Conservation (phyloP, 2,888 invertebrate genomes). For the Heliconius sara region DNA sequence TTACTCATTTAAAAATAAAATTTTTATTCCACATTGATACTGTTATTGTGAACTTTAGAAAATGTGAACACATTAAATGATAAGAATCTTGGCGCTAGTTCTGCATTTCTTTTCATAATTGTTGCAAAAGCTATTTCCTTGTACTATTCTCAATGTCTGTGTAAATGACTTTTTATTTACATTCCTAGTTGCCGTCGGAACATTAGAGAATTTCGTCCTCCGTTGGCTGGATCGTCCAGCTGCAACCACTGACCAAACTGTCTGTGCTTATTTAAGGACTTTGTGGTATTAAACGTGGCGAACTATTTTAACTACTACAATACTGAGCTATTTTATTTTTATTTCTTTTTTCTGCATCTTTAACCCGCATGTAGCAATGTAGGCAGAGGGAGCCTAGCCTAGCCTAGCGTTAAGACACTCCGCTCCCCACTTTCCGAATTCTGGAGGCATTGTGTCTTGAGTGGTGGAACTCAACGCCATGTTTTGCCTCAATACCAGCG, state of each 20-base stretch:
- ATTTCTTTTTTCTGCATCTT: too few species aligned
- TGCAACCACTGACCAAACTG: slow-evolving; percentile 47
- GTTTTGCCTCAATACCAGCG: too few species aligned
- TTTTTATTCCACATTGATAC: not conserved
- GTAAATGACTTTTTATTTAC: slow-evolving; percentile 47
- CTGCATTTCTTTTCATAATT: slow-evolving; percentile 23
- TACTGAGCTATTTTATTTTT: slow-evolving; percentile 15
- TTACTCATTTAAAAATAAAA: not conserved
- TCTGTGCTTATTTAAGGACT: slow-evolving; percentile 44
- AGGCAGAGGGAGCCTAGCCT: too few species aligned
- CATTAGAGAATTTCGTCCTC: slow-evolving; percentile 50
- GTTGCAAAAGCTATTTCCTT: slow-evolving; percentile 33
- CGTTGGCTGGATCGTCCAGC: slow-evolving; percentile 47
- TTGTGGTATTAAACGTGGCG: slow-evolving; percentile 37
- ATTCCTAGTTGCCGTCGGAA: slow-evolving; percentile 47
- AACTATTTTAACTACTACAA: slow-evolving; percentile 31
- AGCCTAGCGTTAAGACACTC: too few species aligned
- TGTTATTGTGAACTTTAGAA: not conserved
- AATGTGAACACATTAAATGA: slow-evolving; percentile 13
- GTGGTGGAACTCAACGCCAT: too few species aligned
- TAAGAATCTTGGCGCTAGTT: slow-evolving; percentile 22
- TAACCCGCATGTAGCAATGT: too few species aligned
- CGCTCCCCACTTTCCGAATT: too few species aligned
- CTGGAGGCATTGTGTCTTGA: too few species aligned
- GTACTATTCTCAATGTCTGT: slow-evolving; percentile 37